Percentiles rank a stretch among this genome's conserved stretches.
phyloP scores from a whole-genome alignment of 2,888 invertebrate genomes.

The Rhorus exstirpatorius region DNA sequence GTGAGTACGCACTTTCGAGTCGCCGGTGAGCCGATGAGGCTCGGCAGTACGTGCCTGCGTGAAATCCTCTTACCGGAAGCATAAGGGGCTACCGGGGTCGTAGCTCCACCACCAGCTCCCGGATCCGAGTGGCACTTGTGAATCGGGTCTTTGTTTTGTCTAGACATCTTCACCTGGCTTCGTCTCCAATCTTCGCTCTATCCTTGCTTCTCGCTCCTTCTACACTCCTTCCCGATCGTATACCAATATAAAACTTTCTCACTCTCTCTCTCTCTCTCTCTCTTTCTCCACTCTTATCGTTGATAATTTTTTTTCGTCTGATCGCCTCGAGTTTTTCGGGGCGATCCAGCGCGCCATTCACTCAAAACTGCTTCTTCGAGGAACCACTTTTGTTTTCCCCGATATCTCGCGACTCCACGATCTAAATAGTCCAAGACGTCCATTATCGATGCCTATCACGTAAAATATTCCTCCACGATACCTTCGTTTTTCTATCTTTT shows the following conservation, averaged over 20 bases:
- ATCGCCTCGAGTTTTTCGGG: slow-evolving; percentile 44
- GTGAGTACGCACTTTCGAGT: slow-evolving; percentile 93
- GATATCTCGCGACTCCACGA: slow-evolving; percentile 42
- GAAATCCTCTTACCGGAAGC: slow-evolving; percentile 78
- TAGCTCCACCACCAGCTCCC: slow-evolving; percentile 86
- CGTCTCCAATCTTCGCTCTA: slow-evolving; percentile 44
- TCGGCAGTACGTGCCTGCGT: slow-evolving; percentile 80
- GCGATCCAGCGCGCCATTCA: slow-evolving; percentile 55
- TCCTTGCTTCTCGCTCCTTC: background rate
- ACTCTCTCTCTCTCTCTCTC: background rate
- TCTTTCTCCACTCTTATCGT: slow-evolving; percentile 53
- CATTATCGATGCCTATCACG: slow-evolving; percentile 60
- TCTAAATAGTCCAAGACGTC: slow-evolving; percentile 60
- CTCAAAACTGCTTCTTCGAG: slow-evolving; percentile 46
- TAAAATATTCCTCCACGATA: slow-evolving; percentile 24
- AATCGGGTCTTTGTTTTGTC: slow-evolving; percentile 88
- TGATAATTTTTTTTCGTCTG: slow-evolving; percentile 33
- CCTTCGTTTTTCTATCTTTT: background rate
- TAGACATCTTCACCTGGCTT: slow-evolving; percentile 79
- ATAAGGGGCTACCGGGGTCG: slow-evolving; percentile 76
- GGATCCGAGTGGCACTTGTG: slow-evolving; percentile 91
- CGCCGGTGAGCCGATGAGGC: slow-evolving; percentile 86
- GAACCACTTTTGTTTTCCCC: slow-evolving; percentile 57
- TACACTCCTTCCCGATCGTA: background rate
- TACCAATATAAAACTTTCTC: background rate